These are phyloP conservation scores for Ptychobarbus kaznakovi DNA, from an alignment of 2,797 vertebrate genomes.

Conservation along the genomic window DNA sequence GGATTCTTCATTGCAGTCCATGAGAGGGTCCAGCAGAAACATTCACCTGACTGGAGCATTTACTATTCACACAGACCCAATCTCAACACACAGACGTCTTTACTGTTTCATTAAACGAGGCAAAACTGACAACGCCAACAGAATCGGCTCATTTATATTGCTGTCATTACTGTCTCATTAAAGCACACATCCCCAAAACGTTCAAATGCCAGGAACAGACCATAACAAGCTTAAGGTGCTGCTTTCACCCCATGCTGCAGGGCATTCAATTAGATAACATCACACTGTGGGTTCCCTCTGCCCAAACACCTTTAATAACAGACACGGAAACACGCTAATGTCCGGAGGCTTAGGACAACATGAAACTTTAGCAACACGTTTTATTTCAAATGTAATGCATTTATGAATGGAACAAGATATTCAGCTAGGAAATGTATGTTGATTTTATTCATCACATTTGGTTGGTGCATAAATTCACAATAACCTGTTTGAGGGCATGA, in stretches of 20 bases:
- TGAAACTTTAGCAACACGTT: background rate
- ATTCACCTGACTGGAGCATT: slow-evolving; percentile 23
- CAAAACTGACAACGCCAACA: background rate
- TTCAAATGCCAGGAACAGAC: slow-evolving; percentile 18
- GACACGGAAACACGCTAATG: background rate
- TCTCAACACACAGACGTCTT: background rate
- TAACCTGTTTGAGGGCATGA: background rate
- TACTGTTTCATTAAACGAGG: background rate
- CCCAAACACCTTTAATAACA: slow-evolving; percentile 6
- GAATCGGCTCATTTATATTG: background rate
- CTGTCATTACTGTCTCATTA: slow-evolving; percentile 35
- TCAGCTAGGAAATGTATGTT: background rate
- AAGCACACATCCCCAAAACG: background rate
- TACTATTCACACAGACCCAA: slow-evolving; percentile 9
- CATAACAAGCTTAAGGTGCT: slow-evolving; percentile 38
- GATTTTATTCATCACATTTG: background rate
- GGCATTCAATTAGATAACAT: slow-evolving; percentile 29
- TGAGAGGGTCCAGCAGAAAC: slow-evolving; percentile 25
- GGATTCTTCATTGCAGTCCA: background rate
- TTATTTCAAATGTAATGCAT: background rate
- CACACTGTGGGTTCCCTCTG: background rate
- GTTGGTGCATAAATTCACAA: background rate
- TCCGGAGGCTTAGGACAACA: background rate
- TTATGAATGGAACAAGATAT: background rate
- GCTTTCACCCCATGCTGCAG: background rate